Evolutionary conservation across 2,113 vertebrate species (phyloP).

Genomic region (Hyaena hyaena): DNA sequence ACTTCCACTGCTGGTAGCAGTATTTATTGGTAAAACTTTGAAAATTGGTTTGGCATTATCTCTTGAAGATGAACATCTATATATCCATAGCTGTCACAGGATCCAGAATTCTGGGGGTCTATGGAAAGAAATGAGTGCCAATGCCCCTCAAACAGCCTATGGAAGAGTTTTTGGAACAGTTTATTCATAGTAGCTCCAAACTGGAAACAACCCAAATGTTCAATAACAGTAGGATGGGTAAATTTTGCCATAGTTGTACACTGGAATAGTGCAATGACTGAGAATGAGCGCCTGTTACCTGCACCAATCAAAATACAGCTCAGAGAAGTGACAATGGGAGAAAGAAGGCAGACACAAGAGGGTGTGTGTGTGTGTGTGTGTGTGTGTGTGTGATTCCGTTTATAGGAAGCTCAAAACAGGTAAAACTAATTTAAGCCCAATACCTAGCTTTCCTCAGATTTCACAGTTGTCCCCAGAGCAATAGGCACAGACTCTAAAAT

Average conservation of each 20-base stretch:
- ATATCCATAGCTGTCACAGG: neutral
- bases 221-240: neutral
- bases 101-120: neutral
- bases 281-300: neutral
- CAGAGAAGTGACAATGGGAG: neutral
- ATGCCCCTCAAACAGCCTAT: neutral
- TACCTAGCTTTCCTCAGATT: conserved; percentile 3
- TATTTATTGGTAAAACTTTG: neutral
- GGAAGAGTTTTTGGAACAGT: neutral
- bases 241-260: neutral
- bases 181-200: neutral
- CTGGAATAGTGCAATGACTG: neutral
- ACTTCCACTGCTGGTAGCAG: neutral
- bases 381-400: neutral
- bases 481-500: neutral
- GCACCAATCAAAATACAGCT: neutral
- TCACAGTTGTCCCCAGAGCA: neutral
- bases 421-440: conserved; percentile 60
- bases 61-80: neutral
- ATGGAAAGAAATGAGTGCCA: neutral
- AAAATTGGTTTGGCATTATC: neutral
- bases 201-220: neutral
- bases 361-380: neutral
- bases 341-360: neutral
- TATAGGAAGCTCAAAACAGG: neutral